Evolutionary conservation across 2,797 vertebrate genomes (phyloP).

Genomic region (Pterois miles): DNA sequence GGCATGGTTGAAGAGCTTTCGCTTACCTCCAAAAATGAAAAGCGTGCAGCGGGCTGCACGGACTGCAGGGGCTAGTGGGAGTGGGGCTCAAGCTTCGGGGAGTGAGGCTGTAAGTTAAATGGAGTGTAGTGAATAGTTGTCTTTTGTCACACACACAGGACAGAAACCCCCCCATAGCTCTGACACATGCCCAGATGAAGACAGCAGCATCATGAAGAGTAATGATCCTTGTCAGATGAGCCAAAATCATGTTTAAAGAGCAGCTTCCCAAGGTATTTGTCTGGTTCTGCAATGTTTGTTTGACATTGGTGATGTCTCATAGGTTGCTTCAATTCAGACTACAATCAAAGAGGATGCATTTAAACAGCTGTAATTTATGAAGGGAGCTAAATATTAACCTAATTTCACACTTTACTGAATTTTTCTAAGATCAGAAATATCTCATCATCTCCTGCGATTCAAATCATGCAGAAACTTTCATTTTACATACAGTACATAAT

Average conservation of each 20-base stretch:
- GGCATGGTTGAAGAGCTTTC: conserved; percentile 70
- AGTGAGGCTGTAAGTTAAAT: conserved; percentile 99
- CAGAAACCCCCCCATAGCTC: conserved; percentile 18
- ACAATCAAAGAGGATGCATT: background rate
- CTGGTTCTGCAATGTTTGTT: conserved; percentile 22
- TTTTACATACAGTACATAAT: background rate
- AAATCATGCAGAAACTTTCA: background rate
- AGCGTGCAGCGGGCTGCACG: conserved; percentile 98
- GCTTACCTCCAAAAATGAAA: conserved; percentile 99
- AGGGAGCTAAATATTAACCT: conserved; percentile 11
- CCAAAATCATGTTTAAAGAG: conserved; percentile 38
- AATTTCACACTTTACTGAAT: no score
- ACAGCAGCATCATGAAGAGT: conserved; percentile 62
- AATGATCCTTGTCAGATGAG: conserved; percentile 45
- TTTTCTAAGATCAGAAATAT: background rate
- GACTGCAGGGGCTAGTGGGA: conserved; percentile 99
- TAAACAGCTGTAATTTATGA: background rate
- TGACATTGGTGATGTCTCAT: background rate
- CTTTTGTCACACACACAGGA: conserved; percentile 60
- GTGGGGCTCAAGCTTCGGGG: conserved; percentile 99
- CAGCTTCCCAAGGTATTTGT: conserved; percentile 46
- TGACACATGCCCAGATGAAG: conserved; percentile 53
- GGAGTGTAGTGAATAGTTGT: conserved; percentile 79
- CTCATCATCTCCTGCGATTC: background rate
- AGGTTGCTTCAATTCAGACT: background rate